These are phyloP conservation scores for Eumacrocentrus americanus DNA, from an alignment of 2,888 invertebrate species.

Conservation along the genomic window DNA sequence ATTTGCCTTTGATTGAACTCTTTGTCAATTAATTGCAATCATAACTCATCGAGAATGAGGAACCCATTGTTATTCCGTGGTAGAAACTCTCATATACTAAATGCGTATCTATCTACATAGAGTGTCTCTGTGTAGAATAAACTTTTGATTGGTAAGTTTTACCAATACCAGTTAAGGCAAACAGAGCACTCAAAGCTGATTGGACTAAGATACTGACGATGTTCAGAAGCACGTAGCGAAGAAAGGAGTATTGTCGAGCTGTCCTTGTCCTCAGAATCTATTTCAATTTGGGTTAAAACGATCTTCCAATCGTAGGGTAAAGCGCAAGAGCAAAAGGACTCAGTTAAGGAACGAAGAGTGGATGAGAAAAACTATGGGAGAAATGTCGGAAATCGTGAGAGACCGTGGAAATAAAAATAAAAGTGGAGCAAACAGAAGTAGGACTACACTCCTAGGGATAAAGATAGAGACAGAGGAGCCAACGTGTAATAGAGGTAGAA, in stretches of 20 bases:
- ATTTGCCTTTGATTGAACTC: too few relatives aligned
- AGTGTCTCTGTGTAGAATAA: too few relatives aligned
- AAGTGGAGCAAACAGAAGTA: not conserved
- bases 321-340: not conserved
- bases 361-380: not conserved
- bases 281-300: slow-evolving; percentile 10
- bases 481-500: slow-evolving; percentile 10
- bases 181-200: slow-evolving; percentile 16
- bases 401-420: not conserved
- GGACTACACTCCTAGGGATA: too few relatives aligned
- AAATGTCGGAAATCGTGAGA: not conserved
- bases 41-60: too few relatives aligned
- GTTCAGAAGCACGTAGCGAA: slow-evolving; percentile 17
- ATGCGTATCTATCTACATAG: too few relatives aligned
- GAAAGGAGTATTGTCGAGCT: slow-evolving; percentile 7
- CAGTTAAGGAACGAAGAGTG: not conserved
- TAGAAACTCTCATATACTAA: too few relatives aligned
- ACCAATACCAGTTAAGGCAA: not conserved
- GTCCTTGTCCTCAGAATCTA: slow-evolving; percentile 10
- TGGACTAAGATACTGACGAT: slow-evolving; percentile 22
- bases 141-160: not conserved
- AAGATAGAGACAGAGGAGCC: not conserved
- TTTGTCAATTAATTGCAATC: too few relatives aligned
- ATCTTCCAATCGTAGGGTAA: slow-evolving; percentile 11
- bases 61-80: too few relatives aligned